phyloP scores from a whole-genome alignment of 2,888 invertebrate species.

The Hylaea fasciaria region DNA sequence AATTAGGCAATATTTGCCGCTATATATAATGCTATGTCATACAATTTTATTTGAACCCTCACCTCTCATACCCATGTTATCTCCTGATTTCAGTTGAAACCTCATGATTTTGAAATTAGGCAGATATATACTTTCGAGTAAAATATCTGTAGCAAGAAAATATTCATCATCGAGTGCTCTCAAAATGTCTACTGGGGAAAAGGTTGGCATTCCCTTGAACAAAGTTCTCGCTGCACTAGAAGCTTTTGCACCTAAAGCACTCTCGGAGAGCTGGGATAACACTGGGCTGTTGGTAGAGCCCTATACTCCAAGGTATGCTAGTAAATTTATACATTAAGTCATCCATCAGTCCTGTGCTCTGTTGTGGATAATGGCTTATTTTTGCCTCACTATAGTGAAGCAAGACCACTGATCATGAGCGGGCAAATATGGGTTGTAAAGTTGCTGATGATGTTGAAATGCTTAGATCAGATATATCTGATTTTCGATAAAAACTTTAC shows the following conservation, averaged over 20 bases:
- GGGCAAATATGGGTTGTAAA: too few species aligned
- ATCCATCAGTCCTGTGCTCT: too few species aligned
- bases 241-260: conserved; percentile 87
- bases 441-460: too few species aligned
- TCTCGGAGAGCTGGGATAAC: conserved; percentile 97
- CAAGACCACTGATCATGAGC: too few species aligned
- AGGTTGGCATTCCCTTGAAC: conserved; percentile 73
- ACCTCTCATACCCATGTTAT: too few species aligned
- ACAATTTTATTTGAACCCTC: too few species aligned
- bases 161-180: conserved; percentile 47
- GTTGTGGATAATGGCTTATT: too few species aligned
- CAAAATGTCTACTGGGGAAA: conserved; percentile 66
- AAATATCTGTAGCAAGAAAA: conserved; percentile 46
- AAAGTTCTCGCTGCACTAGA: conserved; percentile 86
- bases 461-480: too few species aligned
- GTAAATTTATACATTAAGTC: not conserved
- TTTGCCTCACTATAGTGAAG: too few species aligned
- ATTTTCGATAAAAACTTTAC: too few species aligned
- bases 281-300: conserved; percentile 96
- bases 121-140: conserved; percentile 51
- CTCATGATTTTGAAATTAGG: conserved; percentile 70
- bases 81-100: conserved; percentile 53
- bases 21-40: too few species aligned
- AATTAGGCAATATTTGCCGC: too few species aligned
- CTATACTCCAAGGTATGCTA: conserved; percentile 75